Conservation (phyloP, 2,888 invertebrate genomes). For the Eledone cirrhosa region DNA sequence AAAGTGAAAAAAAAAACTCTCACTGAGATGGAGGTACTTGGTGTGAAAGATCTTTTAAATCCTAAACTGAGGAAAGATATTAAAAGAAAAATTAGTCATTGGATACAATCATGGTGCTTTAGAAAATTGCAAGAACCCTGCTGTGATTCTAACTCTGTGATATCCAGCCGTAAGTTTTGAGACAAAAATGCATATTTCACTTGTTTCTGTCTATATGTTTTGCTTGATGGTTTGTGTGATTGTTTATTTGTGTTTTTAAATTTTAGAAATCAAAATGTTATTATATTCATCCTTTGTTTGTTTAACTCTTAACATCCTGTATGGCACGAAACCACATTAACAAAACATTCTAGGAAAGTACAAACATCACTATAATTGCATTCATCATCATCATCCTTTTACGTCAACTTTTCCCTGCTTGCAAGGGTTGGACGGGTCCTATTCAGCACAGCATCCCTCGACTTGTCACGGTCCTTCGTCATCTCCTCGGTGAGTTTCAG, state of each 20-base stretch:
- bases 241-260: too few species aligned
- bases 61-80: conserved; percentile 18
- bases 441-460: too few species aligned
- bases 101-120: neutral
- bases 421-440: too few species aligned
- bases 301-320: neutral
- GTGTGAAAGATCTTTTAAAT: conserved; percentile 19
- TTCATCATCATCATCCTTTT: too few species aligned
- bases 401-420: too few species aligned
- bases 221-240: neutral
- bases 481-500: too few species aligned
- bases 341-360: too few species aligned
- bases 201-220: neutral
- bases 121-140: neutral
- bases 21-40: neutral
- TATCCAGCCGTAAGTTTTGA: too few species aligned
- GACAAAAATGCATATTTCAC: neutral
- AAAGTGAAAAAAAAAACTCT: neutral
- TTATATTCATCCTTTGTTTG: neutral
- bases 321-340: too few species aligned
- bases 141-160: too few species aligned
- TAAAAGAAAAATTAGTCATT: neutral
- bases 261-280: neutral
- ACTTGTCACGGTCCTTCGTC: too few species aligned
- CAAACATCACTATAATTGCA: too few species aligned